These are phyloP conservation scores for Lates calcarifer DNA, from an alignment of 2,113 vertebrate genomes.

Conservation along the genomic window DNA sequence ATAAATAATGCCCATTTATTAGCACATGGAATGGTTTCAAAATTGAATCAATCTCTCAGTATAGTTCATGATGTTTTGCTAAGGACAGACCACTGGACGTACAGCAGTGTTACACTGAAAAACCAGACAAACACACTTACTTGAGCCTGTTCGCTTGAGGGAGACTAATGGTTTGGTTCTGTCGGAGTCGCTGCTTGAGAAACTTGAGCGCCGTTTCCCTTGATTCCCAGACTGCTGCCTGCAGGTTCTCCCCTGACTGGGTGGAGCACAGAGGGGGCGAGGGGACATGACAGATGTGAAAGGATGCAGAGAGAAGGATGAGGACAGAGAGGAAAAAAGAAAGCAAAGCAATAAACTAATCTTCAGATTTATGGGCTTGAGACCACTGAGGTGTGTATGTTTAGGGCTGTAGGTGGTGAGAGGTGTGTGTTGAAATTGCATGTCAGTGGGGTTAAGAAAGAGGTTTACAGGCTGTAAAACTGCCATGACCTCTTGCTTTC, in stretches of 20 bases:
- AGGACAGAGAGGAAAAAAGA: slow-evolving; percentile 13
- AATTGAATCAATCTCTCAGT: neutral
- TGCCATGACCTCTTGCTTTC: slow-evolving; percentile 55
- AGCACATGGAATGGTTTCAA: no score
- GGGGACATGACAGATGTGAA: slow-evolving; percentile 33
- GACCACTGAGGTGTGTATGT: slow-evolving; percentile 38
- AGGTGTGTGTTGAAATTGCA: slow-evolving; percentile 43
- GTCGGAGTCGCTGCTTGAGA: slow-evolving; percentile 90
- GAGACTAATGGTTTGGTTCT: slow-evolving; percentile 87
- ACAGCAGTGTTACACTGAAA: neutral
- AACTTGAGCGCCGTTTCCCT: slow-evolving; percentile 90
- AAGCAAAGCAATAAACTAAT: slow-evolving; percentile 1
- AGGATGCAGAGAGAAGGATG: slow-evolving; percentile 37
- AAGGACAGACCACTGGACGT: neutral
- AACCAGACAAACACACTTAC: slow-evolving; percentile 81
- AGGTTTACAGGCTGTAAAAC: slow-evolving; percentile 71
- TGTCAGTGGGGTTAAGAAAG: slow-evolving; percentile 59
- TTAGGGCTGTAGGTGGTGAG: slow-evolving; percentile 44
- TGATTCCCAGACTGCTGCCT: slow-evolving; percentile 82
- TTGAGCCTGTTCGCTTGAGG: slow-evolving; percentile 92
- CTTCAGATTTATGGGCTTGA: slow-evolving; percentile 36
- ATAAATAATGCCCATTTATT: no score
- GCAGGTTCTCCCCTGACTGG: slow-evolving; percentile 81
- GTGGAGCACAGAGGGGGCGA: slow-evolving; percentile 22
- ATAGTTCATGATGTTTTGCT: neutral